A percentile compares a stretch with the other conserved stretches of the same genome.
phyloP scores from a whole-genome alignment of 2,888 invertebrate genomes.

The Unio pictorum region DNA sequence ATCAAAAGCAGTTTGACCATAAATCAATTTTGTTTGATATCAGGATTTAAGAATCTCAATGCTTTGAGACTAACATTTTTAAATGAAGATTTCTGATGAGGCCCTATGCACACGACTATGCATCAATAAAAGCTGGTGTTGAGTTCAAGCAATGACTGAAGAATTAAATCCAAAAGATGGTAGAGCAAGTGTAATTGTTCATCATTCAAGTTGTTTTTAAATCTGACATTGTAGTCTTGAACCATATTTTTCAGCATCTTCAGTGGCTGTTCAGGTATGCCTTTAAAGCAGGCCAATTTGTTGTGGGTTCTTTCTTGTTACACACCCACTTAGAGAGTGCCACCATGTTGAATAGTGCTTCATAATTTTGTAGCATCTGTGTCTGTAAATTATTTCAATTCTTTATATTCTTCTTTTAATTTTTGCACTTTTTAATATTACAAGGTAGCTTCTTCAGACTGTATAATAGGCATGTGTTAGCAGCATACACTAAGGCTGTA shows the following conservation, averaged over 20 bases:
- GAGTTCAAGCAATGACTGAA: slow-evolving; percentile 22
- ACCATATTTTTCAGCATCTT: slow-evolving; percentile 1
- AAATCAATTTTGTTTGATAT: neutral
- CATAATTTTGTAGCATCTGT: too few species aligned
- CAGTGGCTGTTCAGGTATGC: slow-evolving; percentile 27
- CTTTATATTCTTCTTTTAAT: too few species aligned
- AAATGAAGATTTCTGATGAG: slow-evolving; percentile 12
- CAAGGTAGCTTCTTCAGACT: too few species aligned
- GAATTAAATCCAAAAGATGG: slow-evolving; percentile 22
- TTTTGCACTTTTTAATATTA: too few species aligned
- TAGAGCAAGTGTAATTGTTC: slow-evolving; percentile 7
- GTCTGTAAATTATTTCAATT: too few species aligned
- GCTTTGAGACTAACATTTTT: slow-evolving; percentile 1
- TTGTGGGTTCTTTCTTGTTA: slow-evolving; percentile 14
- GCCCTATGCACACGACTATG: slow-evolving; percentile 14
- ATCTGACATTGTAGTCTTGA: slow-evolving; percentile 6
- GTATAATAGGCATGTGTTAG: too few species aligned
- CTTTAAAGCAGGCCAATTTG: slow-evolving; percentile 27
- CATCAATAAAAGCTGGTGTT: slow-evolving; percentile 22
- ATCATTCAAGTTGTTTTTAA: neutral
- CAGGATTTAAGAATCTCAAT: neutral
- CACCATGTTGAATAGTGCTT: slow-evolving; percentile 26
- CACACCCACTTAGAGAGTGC: slow-evolving; percentile 23
- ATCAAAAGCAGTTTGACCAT: slow-evolving; percentile 2
- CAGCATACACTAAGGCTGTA: too few species aligned